Conservation (phyloP, 2,888 invertebrate species). For the Ectemnius lituratus region DNA sequence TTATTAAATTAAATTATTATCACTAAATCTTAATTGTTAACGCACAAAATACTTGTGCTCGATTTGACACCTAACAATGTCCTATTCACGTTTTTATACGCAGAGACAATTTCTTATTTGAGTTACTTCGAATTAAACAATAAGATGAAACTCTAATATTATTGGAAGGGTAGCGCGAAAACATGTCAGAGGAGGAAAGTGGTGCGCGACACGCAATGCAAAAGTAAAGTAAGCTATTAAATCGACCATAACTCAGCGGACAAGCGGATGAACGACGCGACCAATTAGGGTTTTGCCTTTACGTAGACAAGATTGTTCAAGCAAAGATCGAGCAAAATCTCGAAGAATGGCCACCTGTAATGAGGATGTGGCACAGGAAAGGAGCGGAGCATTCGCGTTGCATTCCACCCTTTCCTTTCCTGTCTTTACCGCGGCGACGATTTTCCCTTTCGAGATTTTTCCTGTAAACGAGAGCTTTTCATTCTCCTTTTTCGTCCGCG, state of each 20-base stretch:
- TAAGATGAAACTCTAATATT: no score
- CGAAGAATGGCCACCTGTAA: constrained; percentile 38
- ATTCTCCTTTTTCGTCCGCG: constrained; percentile 23
- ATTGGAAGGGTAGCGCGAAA: no score
- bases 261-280: constrained; percentile 38
- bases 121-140: no score
- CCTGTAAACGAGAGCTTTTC: constrained; percentile 19
- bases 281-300: constrained; percentile 45
- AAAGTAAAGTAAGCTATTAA: constrained; percentile 49
- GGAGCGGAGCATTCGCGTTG: constrained; percentile 38
- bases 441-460: constrained; percentile 40
- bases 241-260: constrained; percentile 40
- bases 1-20: no score
- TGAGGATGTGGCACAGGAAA: constrained; percentile 38
- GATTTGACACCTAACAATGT: no score
- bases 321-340: constrained; percentile 32
- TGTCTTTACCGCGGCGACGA: constrained; percentile 26
- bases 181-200: no score
- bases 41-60: no score
- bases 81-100: no score
- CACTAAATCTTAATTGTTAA: no score
- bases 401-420: constrained; percentile 42
- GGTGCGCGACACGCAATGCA: background rate
- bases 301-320: constrained; percentile 51
- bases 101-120: no score